A percentile compares a stretch with the other conserved stretches of the same genome.
Evolutionary conservation across 2,888 invertebrate species (phyloP).

Genomic region (Hofmannophila pseudospretella): DNA sequence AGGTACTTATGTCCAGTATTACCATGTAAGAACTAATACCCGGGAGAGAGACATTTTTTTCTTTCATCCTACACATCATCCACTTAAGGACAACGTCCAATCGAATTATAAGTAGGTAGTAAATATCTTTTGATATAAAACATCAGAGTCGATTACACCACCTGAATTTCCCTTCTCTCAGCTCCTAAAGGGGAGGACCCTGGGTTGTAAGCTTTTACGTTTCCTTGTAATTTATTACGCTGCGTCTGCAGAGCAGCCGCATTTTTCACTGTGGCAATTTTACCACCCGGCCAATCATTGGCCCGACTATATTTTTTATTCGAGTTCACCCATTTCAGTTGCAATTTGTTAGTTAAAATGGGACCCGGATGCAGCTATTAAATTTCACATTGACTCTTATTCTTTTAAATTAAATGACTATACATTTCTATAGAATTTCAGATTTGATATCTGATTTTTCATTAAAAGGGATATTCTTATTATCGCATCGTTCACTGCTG

Average conservation of each 20-base stretch:
- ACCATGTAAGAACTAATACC: too few species aligned
- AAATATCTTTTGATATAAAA: not conserved
- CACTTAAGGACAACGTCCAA: not conserved
- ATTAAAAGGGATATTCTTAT: too few species aligned
- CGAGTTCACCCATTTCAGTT: slow-evolving; percentile 30
- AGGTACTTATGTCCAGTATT: too few species aligned
- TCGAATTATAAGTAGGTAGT: too few species aligned
- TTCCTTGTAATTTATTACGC: slow-evolving; percentile 55
- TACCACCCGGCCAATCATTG: slow-evolving; percentile 43
- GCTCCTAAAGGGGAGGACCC: slow-evolving; percentile 16
- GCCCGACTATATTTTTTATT: slow-evolving; percentile 28
- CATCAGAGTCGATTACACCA: not conserved
- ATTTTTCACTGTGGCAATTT: slow-evolving; percentile 49
- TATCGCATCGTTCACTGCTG: too few species aligned
- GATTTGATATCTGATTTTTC: too few species aligned
- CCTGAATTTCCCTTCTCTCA: slow-evolving; percentile 21
- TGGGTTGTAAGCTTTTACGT: slow-evolving; percentile 40
- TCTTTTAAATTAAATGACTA: too few species aligned
- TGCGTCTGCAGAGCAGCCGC: slow-evolving; percentile 23
- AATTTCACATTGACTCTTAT: too few species aligned
- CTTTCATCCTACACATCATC: too few species aligned
- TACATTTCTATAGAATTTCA: too few species aligned
- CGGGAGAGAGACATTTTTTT: too few species aligned
- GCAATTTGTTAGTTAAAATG: slow-evolving; percentile 27
- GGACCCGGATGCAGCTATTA: slow-evolving; percentile 7